A percentile compares a stretch with the other conserved stretches of the same genome.
phyloP scores from a whole-genome alignment of 2,113 vertebrate species.

The Bothrops jararaca region DNA sequence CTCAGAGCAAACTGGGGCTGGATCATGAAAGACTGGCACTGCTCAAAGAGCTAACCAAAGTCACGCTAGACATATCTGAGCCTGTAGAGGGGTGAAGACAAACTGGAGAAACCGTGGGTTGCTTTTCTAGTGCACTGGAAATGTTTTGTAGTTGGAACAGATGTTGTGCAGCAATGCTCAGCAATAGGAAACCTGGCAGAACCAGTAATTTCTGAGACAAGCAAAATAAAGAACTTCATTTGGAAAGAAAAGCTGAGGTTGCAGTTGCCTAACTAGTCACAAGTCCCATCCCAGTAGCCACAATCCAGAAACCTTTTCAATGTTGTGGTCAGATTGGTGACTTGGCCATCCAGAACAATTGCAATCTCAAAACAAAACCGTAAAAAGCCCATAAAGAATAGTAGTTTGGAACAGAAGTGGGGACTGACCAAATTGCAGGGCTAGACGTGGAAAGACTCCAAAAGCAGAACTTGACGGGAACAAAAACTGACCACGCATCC shows the following conservation, averaged over 20 bases:
- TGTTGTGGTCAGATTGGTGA: neutral
- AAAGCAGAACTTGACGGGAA: neutral
- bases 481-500: neutral
- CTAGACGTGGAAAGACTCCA: neutral
- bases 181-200: neutral
- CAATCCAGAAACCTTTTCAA: neutral
- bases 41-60: neutral
- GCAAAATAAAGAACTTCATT: neutral
- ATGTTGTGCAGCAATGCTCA: neutral
- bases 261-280: neutral
- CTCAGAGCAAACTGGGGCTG: neutral
- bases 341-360: neutral
- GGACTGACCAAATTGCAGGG: neutral
- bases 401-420: neutral
- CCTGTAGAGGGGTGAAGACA: neutral
- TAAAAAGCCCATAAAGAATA: neutral
- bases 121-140: neutral
- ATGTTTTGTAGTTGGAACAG: neutral
- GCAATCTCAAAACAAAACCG: neutral
- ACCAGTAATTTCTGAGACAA: neutral
- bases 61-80: neutral
- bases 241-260: neutral
- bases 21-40: neutral
- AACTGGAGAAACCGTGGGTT: neutral
- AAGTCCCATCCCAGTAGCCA: neutral